These are phyloP conservation scores for Halichondria panicea DNA, from an alignment of 37 sponge, comb jelly and placozoan genomes.

Conservation along the genomic window DNA sequence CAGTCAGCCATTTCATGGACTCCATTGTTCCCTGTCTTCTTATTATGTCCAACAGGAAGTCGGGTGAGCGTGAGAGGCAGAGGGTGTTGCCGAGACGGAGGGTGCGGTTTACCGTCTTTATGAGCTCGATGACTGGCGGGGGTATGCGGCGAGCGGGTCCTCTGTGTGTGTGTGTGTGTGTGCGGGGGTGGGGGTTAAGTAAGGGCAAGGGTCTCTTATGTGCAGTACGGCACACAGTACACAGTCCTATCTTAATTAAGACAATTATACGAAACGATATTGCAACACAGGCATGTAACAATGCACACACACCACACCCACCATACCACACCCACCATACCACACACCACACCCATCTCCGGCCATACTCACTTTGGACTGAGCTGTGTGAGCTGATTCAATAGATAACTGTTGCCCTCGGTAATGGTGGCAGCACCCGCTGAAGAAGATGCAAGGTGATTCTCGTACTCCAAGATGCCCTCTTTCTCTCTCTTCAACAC, in stretches of 20 bases:
- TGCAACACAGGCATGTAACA: too few relatives aligned
- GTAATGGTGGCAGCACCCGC: conserved; percentile 57
- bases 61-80: conserved; percentile 89
- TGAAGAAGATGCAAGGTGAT: conserved; percentile 74
- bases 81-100: conserved; percentile 81
- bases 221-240: too few relatives aligned
- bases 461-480: conserved; percentile 88
- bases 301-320: too few relatives aligned
- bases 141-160: conserved; percentile 83
- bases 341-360: too few relatives aligned
- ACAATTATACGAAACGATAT: too few relatives aligned
- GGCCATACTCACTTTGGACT: conserved; percentile 62
- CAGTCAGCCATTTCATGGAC: conserved; percentile 95
- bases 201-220: too few relatives aligned
- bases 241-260: too few relatives aligned
- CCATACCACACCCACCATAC: too few relatives aligned
- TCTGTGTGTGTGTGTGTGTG: conserved; percentile 27
- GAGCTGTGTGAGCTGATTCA: conserved; percentile 86
- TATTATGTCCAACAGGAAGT: conserved; percentile 95
- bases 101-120: conserved; percentile 62
- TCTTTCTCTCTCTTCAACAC: conserved; percentile 70
- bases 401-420: conserved; percentile 84
- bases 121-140: conserved; percentile 72
- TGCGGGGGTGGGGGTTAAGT: too few relatives aligned
- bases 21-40: conserved; percentile 85